A percentile compares a stretch with the other conserved stretches of the same genome.
Conservation (phyloP, 1,140 invertebrate species). For the Euwallacea fornicatus region DNA sequence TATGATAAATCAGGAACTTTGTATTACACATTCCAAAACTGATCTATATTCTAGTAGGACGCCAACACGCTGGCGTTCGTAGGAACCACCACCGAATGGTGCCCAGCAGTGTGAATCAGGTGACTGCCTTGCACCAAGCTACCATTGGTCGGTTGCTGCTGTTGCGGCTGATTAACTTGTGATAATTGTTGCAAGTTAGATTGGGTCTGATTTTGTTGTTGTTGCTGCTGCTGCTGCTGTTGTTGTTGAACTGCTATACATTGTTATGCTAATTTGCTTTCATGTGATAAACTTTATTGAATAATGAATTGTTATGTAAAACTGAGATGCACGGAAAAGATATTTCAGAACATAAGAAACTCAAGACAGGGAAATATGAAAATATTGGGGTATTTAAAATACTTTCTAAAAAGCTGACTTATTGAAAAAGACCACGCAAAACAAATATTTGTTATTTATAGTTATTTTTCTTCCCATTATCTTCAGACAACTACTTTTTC, state of each 20-base stretch:
- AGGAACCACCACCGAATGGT: conserved; percentile 50
- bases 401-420: no score
- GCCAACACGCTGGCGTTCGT: conserved; percentile 52
- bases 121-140: conserved; percentile 44
- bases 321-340: no score
- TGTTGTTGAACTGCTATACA: conserved; percentile 1
- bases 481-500: not conserved
- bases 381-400: no score
- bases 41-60: conserved; percentile 45
- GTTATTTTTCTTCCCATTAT: no score
- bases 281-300: no score
- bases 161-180: conserved; percentile 39
- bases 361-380: no score
- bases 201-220: conserved; percentile 6
- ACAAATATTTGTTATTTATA: no score
- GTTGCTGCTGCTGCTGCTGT: conserved; percentile 14
- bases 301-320: no score
- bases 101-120: conserved; percentile 46
- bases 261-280: no score
- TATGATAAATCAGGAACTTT: no score
- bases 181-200: conserved; percentile 19
- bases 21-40: conserved; percentile 37
- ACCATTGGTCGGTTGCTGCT: conserved; percentile 29
- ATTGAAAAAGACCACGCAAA: no score
- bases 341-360: no score